phyloP scores from a whole-genome alignment of 35 echinoderm and acorn worm species.

The Amphiura filiformis region DNA sequence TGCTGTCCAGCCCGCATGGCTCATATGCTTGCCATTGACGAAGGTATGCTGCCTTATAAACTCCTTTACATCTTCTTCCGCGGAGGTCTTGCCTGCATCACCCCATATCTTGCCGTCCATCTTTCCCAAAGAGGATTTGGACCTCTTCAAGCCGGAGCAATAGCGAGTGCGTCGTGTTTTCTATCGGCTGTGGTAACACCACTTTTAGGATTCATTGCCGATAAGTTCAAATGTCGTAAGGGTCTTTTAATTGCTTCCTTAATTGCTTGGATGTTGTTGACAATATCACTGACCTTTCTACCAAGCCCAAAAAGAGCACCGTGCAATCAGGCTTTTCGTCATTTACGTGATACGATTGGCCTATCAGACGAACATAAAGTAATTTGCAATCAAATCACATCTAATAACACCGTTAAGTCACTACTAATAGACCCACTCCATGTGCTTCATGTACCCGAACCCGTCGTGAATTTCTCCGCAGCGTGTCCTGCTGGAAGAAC shows the following conservation, averaged over 20 bases:
- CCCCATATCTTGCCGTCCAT: constrained; percentile 31
- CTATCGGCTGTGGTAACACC: constrained; percentile 27
- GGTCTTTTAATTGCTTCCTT: constrained; percentile 26
- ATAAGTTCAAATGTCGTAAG: constrained; percentile 46
- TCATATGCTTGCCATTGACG: background rate
- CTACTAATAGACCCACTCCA: background rate
- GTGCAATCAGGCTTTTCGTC: background rate
- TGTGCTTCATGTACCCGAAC: background rate
- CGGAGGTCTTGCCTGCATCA: constrained; percentile 45
- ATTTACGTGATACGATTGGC: constrained; percentile 16
- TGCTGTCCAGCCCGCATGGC: background rate
- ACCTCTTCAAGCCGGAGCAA: constrained; percentile 13
- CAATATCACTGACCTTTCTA: constrained; percentile 23
- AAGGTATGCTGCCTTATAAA: constrained; percentile 35
- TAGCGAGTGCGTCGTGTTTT: constrained; percentile 16
- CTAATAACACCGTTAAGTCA: background rate
- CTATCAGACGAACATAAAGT: background rate
- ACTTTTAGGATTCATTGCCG: constrained; percentile 34
- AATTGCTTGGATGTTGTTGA: constrained; percentile 31
- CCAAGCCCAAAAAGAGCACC: background rate
- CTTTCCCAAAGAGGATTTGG: background rate
- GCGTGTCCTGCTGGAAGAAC: background rate
- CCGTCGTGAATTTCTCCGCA: background rate
- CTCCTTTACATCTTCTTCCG: constrained; percentile 51
- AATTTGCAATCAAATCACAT: background rate